Base-by-base conservation (phyloP, 1,140 invertebrate species). In the Dinoponera quadriceps region DNA sequence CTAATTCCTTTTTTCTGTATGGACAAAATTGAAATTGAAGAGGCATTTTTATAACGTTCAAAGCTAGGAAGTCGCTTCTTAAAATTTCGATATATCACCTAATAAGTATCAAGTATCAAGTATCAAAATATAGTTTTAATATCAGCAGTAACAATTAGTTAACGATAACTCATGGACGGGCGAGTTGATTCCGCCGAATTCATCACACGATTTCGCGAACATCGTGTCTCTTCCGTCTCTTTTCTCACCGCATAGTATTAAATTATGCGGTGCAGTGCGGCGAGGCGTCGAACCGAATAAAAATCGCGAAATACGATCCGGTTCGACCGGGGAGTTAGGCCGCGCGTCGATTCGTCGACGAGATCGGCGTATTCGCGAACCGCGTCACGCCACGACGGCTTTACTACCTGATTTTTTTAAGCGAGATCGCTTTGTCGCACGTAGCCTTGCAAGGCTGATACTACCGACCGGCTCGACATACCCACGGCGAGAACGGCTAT, bases 391-490 rank as follows among this genome's bases (percentile, higher is more conserved):
- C 59, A 68, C 83, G 77, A 78, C 83, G 72, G 49, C 83, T 88
- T 85, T 85, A 78, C 83, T 78, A 57, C 62, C 59, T 48, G 83
- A 78, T 80, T 82, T 66, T n/a, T 44, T 44, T 38, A 69, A 85
- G 78, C 87, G 78, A 83, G 83, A 80, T 78, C 72, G 86, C 55
- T 85, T 85, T 88, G 87, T 88, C 86, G 83, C 60, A 63, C 65
- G 77, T 62, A 88, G 87, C 87, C 87, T 88, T 88, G 87, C 87
- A 88, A 88, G 87, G 87, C 87, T 86, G 63, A 73, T 88, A 65
- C 69, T 57, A 80, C 25, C 65, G 48, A 80, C 29, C 68, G 48
- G 60, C 22, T 80, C 83, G 69, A 48, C 54, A 54, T 85, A 71
- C 62, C 74, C 62, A 71, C 78, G 49, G 66, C 38, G 38, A 51